A percentile compares a stretch with the other conserved stretches of the same genome.
phyloP scores from a whole-genome alignment of 64 coral and sea anemone genomes.

The Cladopsammia gracilis region DNA sequence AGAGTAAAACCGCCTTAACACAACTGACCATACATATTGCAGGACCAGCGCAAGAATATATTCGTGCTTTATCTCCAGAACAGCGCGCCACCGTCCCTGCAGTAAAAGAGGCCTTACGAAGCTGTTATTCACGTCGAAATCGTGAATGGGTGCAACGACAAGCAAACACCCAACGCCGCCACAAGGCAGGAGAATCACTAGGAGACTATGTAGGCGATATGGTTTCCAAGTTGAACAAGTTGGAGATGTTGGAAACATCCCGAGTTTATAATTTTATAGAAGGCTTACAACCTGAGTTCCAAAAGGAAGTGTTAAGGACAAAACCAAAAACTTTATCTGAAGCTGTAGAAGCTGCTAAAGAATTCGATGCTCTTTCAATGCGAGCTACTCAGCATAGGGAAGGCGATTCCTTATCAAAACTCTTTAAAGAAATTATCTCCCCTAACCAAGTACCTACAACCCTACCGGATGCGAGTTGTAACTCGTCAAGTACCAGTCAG shows the following conservation, averaged over 20 bases:
- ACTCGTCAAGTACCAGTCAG: too few species aligned
- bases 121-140: slow-evolving; percentile 7
- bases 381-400: not conserved
- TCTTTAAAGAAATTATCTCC: too few species aligned
- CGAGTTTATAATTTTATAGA: slow-evolving; percentile 2
- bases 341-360: not conserved
- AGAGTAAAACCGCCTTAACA: not conserved
- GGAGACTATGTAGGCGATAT: not conserved
- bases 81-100: not conserved
- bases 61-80: not conserved
- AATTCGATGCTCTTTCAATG: not conserved
- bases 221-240: not conserved
- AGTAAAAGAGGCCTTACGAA: not conserved
- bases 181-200: not conserved
- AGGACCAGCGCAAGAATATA: slow-evolving; percentile 9
- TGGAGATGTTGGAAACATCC: not conserved
- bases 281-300: not conserved
- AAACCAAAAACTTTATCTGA: not conserved
- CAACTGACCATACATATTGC: slow-evolving; percentile 4
- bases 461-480: too few species aligned
- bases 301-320: not conserved
- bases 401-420: too few species aligned
- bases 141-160: slow-evolving; percentile 4
- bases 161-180: not conserved
- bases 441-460: too few species aligned